Percentiles rank a stretch among this genome's conserved stretches.
These are phyloP conservation scores for Phanerotoma sp. DNA, from an alignment of 2,888 invertebrate species.

Conservation along the genomic window DNA sequence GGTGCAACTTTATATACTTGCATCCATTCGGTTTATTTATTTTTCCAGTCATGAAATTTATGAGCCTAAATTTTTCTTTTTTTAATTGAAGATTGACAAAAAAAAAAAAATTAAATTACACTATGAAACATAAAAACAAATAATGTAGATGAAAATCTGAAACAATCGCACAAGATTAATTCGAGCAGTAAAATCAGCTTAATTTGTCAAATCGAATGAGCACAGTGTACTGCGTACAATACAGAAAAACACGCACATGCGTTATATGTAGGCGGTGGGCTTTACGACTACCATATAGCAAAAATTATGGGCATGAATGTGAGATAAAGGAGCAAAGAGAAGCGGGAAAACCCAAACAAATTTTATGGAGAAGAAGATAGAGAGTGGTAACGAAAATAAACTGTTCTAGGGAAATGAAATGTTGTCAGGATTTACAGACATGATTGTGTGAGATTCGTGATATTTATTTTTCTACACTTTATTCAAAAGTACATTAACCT, in stretches of 20 bases:
- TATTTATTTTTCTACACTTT: conserved; percentile 6
- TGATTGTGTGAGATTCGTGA: conserved; percentile 3
- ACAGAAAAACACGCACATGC: neutral
- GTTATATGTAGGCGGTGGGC: neutral
- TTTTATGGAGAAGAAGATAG: neutral
- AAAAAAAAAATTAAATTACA: no score
- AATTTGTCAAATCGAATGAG: no score
- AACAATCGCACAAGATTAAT: no score
- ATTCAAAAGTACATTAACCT: conserved; percentile 1
- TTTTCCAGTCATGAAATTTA: no score
- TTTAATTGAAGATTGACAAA: no score
- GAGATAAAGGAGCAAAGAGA: neutral
- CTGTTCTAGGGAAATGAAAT: neutral
- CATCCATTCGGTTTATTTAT: no score
- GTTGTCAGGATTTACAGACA: neutral
- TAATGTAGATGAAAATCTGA: no score
- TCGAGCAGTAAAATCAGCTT: no score
- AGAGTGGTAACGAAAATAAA: neutral
- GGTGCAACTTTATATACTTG: no score
- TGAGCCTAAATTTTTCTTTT: no score
- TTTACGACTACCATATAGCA: neutral
- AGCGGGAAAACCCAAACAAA: conserved; percentile 1
- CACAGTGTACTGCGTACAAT: no score
- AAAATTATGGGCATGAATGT: neutral
- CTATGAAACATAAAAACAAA: no score